Evolutionary conservation across 1,140 invertebrate species (phyloP).

Genomic region (Bombus impatiens): DNA sequence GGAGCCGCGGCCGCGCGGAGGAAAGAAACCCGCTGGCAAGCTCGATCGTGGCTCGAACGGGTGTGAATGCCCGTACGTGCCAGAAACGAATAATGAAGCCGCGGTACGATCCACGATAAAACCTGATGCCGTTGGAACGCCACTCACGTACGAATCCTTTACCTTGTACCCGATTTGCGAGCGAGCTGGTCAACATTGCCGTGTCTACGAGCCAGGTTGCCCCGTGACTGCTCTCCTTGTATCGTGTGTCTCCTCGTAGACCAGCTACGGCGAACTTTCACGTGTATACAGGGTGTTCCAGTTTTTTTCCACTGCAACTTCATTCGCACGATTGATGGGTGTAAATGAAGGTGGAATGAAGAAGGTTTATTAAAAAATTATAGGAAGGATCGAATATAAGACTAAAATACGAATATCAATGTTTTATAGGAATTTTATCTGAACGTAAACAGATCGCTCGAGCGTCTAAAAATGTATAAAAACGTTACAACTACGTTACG

Average conservation of each 20-base stretch:
- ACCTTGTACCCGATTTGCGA: constrained; percentile 67
- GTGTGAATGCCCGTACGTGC: constrained; percentile 66
- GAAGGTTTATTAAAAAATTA: background rate
- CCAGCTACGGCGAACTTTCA: constrained; percentile 8
- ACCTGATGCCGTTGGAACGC: constrained; percentile 59
- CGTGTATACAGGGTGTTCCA: background rate
- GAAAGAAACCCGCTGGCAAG: constrained; percentile 58
- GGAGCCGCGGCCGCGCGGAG: constrained; percentile 1
- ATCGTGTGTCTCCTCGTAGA: background rate
- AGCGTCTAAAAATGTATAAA: no score
- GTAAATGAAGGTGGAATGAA: no score
- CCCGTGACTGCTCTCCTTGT: constrained; percentile 14
- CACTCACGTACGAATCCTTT: constrained; percentile 65
- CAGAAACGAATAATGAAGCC: constrained; percentile 68
- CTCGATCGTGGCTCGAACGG: constrained; percentile 57
- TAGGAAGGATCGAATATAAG: background rate
- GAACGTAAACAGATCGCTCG: no score
- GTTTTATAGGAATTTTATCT: background rate
- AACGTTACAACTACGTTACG: no score
- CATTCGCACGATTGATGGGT: no score
- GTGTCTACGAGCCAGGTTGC: constrained; percentile 49
- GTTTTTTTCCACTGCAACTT: background rate
- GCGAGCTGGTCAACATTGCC: constrained; percentile 56
- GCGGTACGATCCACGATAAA: constrained; percentile 62
- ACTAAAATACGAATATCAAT: background rate